These are phyloP conservation scores for Brachionus manjavacas DNA, from an alignment of 1,140 invertebrate species.

Conservation along the genomic window DNA sequence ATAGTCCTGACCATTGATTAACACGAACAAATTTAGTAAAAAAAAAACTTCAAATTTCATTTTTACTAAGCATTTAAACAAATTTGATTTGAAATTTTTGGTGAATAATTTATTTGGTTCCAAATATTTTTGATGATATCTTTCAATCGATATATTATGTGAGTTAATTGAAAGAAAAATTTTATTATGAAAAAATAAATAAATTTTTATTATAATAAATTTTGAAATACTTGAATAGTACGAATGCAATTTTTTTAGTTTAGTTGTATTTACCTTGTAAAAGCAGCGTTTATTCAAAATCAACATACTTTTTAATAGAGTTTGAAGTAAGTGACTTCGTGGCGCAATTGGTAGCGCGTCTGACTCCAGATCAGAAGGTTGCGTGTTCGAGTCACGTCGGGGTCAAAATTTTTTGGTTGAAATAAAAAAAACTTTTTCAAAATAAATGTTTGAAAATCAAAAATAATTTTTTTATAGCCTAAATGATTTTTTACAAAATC, in stretches of 20 bases:
- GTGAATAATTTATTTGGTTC: background rate
- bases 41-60: background rate
- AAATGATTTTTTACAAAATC: too few relatives aligned
- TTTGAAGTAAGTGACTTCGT: slow-evolving; percentile 34
- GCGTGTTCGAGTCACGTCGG: slow-evolving; percentile 40
- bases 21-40: background rate
- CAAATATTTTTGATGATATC: background rate
- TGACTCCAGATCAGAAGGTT: slow-evolving; percentile 42
- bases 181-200: background rate
- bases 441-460: too few relatives aligned
- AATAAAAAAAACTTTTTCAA: too few relatives aligned
- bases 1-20: background rate
- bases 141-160: background rate
- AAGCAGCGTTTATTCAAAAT: background rate
- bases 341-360: slow-evolving; percentile 41
- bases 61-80: background rate
- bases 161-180: background rate
- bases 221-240: background rate
- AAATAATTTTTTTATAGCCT: too few relatives aligned
- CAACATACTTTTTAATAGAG: too few relatives aligned
- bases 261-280: background rate
- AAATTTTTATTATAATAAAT: background rate
- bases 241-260: background rate
- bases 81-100: background rate
- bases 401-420: background rate